A percentile compares a stretch with the other conserved stretches of the same genome.
These are phyloP conservation scores for Sporophila hypoxantha DNA, from an alignment of 2,113 vertebrate genomes.

Conservation along the genomic window DNA sequence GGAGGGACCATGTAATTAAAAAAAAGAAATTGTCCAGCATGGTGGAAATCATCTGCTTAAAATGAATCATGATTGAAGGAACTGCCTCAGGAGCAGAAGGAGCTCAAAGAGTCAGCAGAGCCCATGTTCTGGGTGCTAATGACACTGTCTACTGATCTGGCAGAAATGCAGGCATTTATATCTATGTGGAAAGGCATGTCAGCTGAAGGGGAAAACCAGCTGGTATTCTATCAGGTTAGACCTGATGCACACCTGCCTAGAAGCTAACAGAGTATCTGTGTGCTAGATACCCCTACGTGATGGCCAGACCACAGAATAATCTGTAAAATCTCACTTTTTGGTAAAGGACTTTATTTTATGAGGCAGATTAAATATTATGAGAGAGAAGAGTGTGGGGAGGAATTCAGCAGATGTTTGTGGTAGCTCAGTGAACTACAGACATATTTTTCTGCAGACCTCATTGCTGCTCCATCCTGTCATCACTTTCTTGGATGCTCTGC, in stretches of 20 bases:
- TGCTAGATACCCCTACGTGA: neutral
- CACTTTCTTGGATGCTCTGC: neutral
- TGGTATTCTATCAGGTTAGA: neutral
- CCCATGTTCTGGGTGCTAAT: neutral
- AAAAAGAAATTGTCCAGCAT: neutral
- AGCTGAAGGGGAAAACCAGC: neutral
- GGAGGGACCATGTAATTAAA: neutral
- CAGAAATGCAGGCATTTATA: neutral
- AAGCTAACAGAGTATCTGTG: neutral
- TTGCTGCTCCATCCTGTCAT: neutral
- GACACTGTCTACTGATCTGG: neutral
- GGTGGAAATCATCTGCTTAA: conserved; percentile 25
- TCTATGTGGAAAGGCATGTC: neutral
- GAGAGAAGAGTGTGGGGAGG: neutral
- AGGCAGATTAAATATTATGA: neutral
- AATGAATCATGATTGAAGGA: neutral
- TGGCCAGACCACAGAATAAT: neutral
- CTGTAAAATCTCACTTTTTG: neutral
- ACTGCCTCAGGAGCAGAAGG: neutral
- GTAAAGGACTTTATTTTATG: neutral
- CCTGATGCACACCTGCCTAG: neutral
- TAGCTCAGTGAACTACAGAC: neutral
- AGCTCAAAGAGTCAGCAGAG: neutral
- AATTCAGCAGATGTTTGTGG: neutral
- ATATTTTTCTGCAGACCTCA: neutral